A percentile compares a stretch with the other conserved stretches of the same genome.
Conservation (phyloP, 2,888 invertebrate species). For the Hirtodrosophila histrioides region DNA sequence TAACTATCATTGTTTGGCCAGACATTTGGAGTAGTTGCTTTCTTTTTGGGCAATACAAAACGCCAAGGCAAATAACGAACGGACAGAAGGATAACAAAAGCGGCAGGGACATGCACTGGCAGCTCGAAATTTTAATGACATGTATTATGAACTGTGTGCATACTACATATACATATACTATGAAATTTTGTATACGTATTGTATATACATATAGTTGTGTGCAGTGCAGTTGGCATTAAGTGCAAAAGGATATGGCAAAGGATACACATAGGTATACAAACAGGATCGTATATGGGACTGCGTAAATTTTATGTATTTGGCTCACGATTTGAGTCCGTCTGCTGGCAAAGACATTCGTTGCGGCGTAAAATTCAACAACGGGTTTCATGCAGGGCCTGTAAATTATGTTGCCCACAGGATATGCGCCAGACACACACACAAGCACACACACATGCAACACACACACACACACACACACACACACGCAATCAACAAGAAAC, state of each 20-base stretch:
- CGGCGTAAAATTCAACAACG: conserved; percentile 74
- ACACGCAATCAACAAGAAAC: conserved; percentile 49
- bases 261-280: conserved; percentile 37
- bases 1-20: conserved; percentile 55
- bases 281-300: conserved; percentile 30
- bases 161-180: conserved; percentile 31
- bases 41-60: conserved; percentile 9
- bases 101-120: conserved; percentile 46
- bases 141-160: conserved; percentile 50
- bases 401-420: conserved; percentile 77
- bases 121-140: conserved; percentile 56
- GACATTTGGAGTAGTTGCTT: conserved; percentile 44
- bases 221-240: conserved; percentile 57
- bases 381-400: conserved; percentile 56
- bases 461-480: conserved; percentile 1
- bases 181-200: conserved; percentile 8
- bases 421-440: conserved; percentile 68
- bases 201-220: conserved; percentile 19
- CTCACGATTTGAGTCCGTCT: conserved; percentile 70
- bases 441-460: conserved; percentile 10
- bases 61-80: conserved; percentile 2
- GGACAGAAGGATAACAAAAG: conserved; percentile 41
- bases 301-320: conserved; percentile 70
- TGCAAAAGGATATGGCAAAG: conserved; percentile 52
- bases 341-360: conserved; percentile 60